Conservation (phyloP, 2,888 invertebrate species). For the Empis livida region DNA sequence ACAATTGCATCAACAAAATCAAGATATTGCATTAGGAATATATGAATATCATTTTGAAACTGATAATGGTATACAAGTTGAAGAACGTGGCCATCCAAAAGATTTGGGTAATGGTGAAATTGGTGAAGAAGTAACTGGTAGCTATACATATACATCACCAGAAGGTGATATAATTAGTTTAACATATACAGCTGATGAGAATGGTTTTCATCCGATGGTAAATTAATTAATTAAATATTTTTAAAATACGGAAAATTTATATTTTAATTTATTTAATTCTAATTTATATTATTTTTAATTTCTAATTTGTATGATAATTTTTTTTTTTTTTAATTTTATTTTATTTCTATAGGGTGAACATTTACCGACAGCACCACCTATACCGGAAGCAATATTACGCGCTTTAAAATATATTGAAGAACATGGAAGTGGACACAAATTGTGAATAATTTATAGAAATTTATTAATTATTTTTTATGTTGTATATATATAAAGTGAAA, state of each 20-base stretch:
- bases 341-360: slow-evolving; percentile 15
- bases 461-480: no score
- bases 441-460: no score
- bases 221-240: slow-evolving; percentile 26
- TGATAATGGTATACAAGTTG: slow-evolving; percentile 44
- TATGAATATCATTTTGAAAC: slow-evolving; percentile 42
- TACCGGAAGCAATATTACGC: slow-evolving; percentile 39
- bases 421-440: neutral
- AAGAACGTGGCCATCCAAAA: slow-evolving; percentile 45
- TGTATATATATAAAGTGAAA: no score
- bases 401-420: slow-evolving; percentile 25
- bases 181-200: slow-evolving; percentile 52
- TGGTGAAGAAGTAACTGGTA: slow-evolving; percentile 45
- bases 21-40: slow-evolving; percentile 46
- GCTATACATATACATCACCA: slow-evolving; percentile 48
- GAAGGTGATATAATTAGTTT: slow-evolving; percentile 47
- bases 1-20: neutral
- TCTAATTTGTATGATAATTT: no score
- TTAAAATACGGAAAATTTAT: neutral
- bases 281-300: no score
- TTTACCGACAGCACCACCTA: slow-evolving; percentile 17
- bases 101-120: slow-evolving; percentile 41
- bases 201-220: slow-evolving; percentile 48
- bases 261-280: no score
- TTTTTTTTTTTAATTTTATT: neutral